phyloP scores from a whole-genome alignment of 2,113 vertebrate species.

The Archocentrus centrarchus region DNA sequence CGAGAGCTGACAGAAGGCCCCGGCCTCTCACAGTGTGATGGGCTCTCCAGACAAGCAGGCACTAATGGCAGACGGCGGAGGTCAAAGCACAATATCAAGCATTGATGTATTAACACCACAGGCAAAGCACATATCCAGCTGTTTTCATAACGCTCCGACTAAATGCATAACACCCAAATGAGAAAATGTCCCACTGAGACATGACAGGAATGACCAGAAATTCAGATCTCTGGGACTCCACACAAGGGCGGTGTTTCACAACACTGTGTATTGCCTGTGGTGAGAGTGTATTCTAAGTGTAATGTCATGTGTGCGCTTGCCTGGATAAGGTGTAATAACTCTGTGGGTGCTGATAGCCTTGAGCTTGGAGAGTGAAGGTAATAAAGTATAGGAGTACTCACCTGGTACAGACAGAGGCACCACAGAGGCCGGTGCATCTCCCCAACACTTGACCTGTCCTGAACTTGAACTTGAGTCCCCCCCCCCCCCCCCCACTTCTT shows the following conservation, averaged over 20 bases:
- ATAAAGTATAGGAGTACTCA: conserved; percentile 42
- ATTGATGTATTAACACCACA: conserved; percentile 39
- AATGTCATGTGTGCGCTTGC: not conserved
- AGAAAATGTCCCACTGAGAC: conserved; percentile 38
- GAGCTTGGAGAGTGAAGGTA: conserved; percentile 29
- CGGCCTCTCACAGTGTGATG: conserved; percentile 39
- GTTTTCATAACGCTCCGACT: conserved; percentile 8
- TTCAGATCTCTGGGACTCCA: not conserved
- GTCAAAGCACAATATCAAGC: conserved; percentile 54
- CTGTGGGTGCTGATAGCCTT: conserved; percentile 25
- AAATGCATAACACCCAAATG: conserved; percentile 4
- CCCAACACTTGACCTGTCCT: conserved; percentile 29
- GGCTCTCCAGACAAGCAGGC: conserved; percentile 47
- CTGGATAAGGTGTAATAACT: conserved; percentile 32
- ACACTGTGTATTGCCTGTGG: not conserved
- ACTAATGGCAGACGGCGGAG: conserved; percentile 45
- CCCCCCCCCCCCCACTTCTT: not conserved
- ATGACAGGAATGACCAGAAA: not conserved
- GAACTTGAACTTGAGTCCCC: conserved; percentile 10
- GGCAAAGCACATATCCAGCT: conserved; percentile 14
- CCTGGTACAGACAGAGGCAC: conserved; percentile 28
- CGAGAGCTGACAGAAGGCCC: conserved; percentile 45
- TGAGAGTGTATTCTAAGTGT: not conserved
- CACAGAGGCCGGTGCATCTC: conserved; percentile 22
- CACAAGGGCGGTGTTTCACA: not conserved